These are phyloP conservation scores for Otus sunia DNA, from an alignment of 2,113 vertebrate genomes.

Conservation along the genomic window DNA sequence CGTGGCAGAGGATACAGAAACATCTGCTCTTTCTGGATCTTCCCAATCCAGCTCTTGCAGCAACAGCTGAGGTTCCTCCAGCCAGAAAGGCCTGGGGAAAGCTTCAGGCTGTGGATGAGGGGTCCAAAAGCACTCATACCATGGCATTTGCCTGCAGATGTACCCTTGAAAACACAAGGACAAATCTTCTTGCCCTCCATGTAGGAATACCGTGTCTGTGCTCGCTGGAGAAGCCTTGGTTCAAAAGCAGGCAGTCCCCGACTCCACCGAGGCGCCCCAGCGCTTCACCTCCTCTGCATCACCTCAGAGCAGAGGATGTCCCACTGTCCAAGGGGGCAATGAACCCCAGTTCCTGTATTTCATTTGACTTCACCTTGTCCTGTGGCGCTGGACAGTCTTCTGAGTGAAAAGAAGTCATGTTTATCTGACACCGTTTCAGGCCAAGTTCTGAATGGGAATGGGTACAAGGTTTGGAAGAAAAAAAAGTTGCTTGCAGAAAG, in stretches of 20 bases:
- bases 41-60: neutral
- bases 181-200: neutral
- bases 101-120: neutral
- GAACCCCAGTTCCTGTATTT: neutral
- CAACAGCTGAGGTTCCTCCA: neutral
- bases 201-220: neutral
- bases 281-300: neutral
- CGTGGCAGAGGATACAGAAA: neutral
- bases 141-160: neutral
- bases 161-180: neutral
- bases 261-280: neutral
- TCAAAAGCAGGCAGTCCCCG: rapidly evolving
- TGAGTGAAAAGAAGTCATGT: neutral
- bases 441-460: neutral
- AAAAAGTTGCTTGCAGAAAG: neutral
- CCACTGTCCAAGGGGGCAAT: neutral
- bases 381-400: neutral
- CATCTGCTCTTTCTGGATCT: neutral
- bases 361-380: neutral
- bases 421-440: neutral
- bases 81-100: neutral
- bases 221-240: neutral
- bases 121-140: neutral
- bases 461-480: neutral
- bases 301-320: neutral